Conservation (phyloP, 2,113 vertebrate genomes). For the Archocentrus centrarchus region DNA sequence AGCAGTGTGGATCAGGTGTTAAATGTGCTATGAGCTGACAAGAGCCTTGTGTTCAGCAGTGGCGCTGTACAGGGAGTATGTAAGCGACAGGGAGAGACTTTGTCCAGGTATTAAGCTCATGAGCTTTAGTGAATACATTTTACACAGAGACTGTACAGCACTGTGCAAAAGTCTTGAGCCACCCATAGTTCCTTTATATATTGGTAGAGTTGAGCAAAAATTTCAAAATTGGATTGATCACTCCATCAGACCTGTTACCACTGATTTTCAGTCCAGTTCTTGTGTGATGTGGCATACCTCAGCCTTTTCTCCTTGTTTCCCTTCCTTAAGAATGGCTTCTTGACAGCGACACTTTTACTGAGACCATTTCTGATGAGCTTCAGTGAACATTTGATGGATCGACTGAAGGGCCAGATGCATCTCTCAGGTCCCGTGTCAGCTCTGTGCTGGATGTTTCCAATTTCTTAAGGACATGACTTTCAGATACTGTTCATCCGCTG, state of each 20-base stretch:
- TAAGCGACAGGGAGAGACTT: constrained; percentile 37
- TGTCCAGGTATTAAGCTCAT: constrained; percentile 53
- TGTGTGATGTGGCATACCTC: too few species aligned
- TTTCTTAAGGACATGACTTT: not conserved
- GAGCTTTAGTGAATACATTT: constrained; percentile 47
- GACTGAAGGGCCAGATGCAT: not conserved
- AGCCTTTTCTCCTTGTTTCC: not conserved
- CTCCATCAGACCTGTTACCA: not conserved
- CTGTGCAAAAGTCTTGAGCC: not conserved
- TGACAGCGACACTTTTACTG: not conserved
- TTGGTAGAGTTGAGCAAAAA: not conserved
- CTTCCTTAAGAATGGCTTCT: not conserved
- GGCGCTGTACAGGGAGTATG: not conserved
- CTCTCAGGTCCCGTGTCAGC: not conserved
- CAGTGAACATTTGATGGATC: not conserved
- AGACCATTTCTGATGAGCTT: not conserved
- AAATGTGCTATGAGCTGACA: constrained; percentile 41
- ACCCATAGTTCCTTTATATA: not conserved
- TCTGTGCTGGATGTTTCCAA: too few species aligned
- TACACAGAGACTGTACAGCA: constrained; percentile 14
- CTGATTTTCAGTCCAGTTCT: too few species aligned
- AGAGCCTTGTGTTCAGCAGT: constrained; percentile 41
- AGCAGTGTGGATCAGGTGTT: constrained; percentile 32
- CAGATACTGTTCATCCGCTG: not conserved
- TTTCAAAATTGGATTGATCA: not conserved